phyloP scores from a whole-genome alignment of 2,888 invertebrate genomes.

The Myathropa florea region DNA sequence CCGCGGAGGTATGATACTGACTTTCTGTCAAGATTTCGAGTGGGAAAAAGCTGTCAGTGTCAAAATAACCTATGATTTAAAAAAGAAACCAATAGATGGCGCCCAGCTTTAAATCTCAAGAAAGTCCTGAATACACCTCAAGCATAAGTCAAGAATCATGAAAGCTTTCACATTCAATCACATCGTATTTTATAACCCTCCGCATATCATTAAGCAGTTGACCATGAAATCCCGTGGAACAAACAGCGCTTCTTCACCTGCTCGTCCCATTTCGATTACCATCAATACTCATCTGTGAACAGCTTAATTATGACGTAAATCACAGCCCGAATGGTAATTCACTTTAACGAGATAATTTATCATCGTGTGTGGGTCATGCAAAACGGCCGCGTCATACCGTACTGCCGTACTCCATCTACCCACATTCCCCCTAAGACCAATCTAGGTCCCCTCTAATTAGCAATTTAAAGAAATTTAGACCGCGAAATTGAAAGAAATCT shows the following conservation, averaged over 20 bases:
- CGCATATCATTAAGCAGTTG: neutral
- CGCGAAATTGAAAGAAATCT: neutral
- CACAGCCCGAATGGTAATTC: slow-evolving; percentile 10
- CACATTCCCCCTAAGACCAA: neutral
- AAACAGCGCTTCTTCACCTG: neutral
- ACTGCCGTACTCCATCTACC: neutral
- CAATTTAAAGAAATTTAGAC: slow-evolving; percentile 19
- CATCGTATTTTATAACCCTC: too few relatives aligned
- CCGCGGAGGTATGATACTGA: too few relatives aligned
- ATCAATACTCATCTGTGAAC: neutral
- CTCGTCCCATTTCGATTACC: neutral
- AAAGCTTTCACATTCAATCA: too few relatives aligned
- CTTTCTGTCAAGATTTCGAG: too few relatives aligned
- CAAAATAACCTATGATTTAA: too few relatives aligned
- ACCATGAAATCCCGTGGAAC: too few relatives aligned
- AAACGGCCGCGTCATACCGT: neutral
- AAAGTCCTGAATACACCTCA: too few relatives aligned
- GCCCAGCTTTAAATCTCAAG: too few relatives aligned
- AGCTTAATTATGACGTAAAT: slow-evolving; percentile 23
- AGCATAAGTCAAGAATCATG: too few relatives aligned
- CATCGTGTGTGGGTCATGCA: slow-evolving; percentile 19
- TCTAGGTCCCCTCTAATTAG: neutral
- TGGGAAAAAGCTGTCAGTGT: too few relatives aligned
- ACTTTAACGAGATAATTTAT: slow-evolving; percentile 44
- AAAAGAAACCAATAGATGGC: too few relatives aligned